Conservation (phyloP, 2,797 vertebrate species). For the Takifugu ocellatus region DNA sequence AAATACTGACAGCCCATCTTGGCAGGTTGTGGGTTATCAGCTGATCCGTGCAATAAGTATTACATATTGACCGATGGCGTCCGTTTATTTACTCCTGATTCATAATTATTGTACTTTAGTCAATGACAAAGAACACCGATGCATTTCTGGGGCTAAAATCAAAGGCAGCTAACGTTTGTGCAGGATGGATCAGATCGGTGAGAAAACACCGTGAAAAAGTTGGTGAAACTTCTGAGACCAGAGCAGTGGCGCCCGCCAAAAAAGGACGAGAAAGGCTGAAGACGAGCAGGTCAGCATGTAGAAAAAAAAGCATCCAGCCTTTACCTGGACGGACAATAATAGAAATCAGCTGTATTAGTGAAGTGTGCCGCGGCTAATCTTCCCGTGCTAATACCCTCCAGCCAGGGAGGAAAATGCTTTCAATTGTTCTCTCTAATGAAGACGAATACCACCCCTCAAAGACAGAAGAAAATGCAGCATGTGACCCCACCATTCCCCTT, state of each 20-base stretch:
- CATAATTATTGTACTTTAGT: no score
- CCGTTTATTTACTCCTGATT: not conserved
- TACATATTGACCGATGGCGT: not conserved
- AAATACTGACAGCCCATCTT: not conserved
- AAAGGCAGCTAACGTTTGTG: not conserved
- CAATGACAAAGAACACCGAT: not conserved
- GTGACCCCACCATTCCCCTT: constrained; percentile 81
- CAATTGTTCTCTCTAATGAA: constrained; percentile 90
- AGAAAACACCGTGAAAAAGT: not conserved
- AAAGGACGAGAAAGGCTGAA: constrained; percentile 9
- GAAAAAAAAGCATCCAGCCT: constrained; percentile 38
- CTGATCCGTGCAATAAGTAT: not conserved
- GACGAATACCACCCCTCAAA: constrained; percentile 83
- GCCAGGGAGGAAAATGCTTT: constrained; percentile 72
- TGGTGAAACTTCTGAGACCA: not conserved
- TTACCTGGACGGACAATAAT: constrained; percentile 72
- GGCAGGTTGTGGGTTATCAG: not conserved
- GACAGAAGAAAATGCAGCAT: constrained; percentile 65
- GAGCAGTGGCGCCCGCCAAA: not conserved
- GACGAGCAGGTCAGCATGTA: constrained; percentile 20
- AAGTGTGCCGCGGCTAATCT: constrained; percentile 74
- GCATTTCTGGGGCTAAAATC: not conserved
- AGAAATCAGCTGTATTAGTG: constrained; percentile 70
- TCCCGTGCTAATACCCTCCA: constrained; percentile 75
- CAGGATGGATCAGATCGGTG: not conserved